These are phyloP conservation scores for Ormia ochracea DNA, from an alignment of 2,888 invertebrate species.

Conservation along the genomic window DNA sequence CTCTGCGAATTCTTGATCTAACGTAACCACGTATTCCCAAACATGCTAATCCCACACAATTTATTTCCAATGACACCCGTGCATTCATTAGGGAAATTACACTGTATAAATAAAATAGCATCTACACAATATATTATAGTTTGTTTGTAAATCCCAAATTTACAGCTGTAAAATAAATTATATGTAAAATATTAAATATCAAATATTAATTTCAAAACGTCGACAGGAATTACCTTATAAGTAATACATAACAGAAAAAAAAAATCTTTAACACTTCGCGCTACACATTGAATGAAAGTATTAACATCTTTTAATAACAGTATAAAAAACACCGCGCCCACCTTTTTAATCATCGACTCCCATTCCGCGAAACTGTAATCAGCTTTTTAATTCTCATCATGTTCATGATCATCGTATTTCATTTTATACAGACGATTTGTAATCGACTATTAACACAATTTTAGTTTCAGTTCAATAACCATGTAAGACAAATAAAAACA, in stretches of 20 bases:
- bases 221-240: neutral
- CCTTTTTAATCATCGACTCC: constrained; percentile 1
- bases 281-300: constrained; percentile 19
- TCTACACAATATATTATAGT: too few species aligned
- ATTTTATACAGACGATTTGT: constrained; percentile 23
- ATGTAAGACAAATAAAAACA: constrained; percentile 33
- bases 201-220: neutral
- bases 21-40: too few species aligned
- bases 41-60: too few species aligned
- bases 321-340: neutral
- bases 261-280: neutral
- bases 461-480: constrained; percentile 60
- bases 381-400: neutral
- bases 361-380: constrained; percentile 1
- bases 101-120: too few species aligned
- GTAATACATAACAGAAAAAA: neutral
- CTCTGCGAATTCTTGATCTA: too few species aligned
- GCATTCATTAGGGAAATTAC: too few species aligned
- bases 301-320: neutral
- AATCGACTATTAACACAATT: constrained; percentile 57
- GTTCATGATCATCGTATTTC: constrained; percentile 11
- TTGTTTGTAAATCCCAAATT: too few species aligned
- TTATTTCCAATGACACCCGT: too few species aligned
- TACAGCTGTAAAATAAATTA: too few species aligned
- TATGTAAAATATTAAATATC: too few species aligned